phyloP scores from a whole-genome alignment of 2,888 invertebrate species.

The Drosophila rubida region DNA sequence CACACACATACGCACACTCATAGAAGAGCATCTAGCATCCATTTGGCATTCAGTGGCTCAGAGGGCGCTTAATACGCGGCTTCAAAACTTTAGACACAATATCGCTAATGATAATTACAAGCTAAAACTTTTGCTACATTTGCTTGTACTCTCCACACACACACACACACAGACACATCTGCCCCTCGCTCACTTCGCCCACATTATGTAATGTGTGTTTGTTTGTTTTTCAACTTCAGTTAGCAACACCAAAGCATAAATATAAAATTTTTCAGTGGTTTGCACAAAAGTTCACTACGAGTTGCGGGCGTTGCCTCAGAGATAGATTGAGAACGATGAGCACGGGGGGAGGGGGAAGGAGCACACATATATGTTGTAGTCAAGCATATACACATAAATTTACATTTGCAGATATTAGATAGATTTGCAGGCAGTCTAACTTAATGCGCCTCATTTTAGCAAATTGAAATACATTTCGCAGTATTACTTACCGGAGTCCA shows the following conservation, averaged over 20 bases:
- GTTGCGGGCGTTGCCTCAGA: constrained; percentile 7
- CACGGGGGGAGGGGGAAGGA: background rate
- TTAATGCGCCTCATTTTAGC: background rate
- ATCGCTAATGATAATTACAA: constrained; percentile 81
- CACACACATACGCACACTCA: constrained; percentile 2
- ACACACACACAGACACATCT: background rate
- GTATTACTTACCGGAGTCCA: background rate
- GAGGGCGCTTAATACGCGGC: constrained; percentile 68
- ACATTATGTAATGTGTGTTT: constrained; percentile 23
- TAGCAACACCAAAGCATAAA: constrained; percentile 74
- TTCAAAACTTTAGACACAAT: constrained; percentile 78
- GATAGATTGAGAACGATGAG: background rate
- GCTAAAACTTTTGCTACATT: constrained; percentile 73
- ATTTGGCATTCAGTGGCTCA: constrained; percentile 53
- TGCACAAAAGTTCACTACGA: constrained; percentile 53
- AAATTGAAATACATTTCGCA: background rate
- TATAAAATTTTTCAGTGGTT: constrained; percentile 63
- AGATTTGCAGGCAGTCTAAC: background rate
- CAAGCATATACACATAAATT: background rate
- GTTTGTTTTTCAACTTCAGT: constrained; percentile 64
- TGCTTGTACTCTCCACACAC: constrained; percentile 31
- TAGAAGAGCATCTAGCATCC: constrained; percentile 24
- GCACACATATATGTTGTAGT: constrained; percentile 5
- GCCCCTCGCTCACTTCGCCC: background rate
- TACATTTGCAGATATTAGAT: background rate